Evolutionary conservation across 1,140 invertebrate genomes (phyloP).

Genomic region (Brachionus calyciflorus): DNA sequence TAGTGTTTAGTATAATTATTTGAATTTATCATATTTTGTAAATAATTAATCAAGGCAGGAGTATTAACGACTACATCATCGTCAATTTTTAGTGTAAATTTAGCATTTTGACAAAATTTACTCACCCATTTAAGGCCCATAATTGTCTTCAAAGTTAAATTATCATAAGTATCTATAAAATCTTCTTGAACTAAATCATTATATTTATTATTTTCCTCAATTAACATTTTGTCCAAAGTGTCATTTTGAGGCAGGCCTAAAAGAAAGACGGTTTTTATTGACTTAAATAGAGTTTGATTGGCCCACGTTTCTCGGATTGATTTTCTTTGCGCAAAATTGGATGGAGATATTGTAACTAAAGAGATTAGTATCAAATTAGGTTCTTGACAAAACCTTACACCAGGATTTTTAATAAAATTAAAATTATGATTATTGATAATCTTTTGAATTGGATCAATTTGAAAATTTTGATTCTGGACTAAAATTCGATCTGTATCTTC

Average conservation of each 20-base stretch:
- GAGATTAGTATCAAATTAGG: background rate
- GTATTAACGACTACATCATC: conserved; percentile 22
- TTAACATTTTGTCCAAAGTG: background rate
- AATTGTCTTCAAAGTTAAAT: background rate
- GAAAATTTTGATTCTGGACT: no score
- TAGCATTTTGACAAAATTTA: background rate
- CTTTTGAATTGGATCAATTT: no score
- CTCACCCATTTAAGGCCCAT: conserved; percentile 6
- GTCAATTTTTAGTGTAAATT: background rate
- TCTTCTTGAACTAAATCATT: conserved; percentile 50
- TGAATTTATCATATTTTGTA: background rate
- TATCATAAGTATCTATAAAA: conserved; percentile 16
- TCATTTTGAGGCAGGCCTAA: background rate
- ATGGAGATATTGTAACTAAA: background rate
- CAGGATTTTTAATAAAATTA: background rate
- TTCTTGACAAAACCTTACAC: background rate
- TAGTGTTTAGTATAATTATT: background rate
- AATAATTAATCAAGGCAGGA: background rate
- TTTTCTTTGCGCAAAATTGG: background rate
- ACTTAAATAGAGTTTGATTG: background rate
- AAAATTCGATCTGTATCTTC: no score
- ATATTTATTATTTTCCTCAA: conserved; percentile 47
- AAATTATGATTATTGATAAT: background rate
- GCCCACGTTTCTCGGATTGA: conserved; percentile 5
- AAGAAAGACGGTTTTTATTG: background rate